These are phyloP conservation scores for Etheostoma spectabile DNA, from an alignment of 2,113 vertebrate genomes.

Conservation along the genomic window DNA sequence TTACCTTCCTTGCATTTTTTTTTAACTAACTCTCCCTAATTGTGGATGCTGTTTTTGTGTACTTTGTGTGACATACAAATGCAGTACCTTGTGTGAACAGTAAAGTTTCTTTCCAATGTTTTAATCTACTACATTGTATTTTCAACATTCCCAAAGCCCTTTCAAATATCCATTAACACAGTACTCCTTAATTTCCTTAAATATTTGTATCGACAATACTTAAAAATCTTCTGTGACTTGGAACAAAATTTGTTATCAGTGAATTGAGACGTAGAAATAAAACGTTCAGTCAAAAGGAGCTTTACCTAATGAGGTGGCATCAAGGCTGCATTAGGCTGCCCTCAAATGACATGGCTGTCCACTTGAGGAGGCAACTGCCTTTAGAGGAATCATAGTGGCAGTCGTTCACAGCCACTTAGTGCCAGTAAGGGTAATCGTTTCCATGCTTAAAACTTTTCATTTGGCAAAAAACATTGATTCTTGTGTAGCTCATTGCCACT, in stretches of 20 bases:
- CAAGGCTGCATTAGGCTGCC: slow-evolving; percentile 49
- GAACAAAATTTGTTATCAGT: slow-evolving; percentile 21
- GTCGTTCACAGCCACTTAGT: slow-evolving; percentile 51
- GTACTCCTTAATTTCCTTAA: slow-evolving; percentile 6
- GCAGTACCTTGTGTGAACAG: background rate
- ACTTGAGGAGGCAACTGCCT: slow-evolving; percentile 47
- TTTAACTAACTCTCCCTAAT: too few relatives aligned
- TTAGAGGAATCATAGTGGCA: slow-evolving; percentile 52
- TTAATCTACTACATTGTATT: background rate
- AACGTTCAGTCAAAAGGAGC: slow-evolving; percentile 14
- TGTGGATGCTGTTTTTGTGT: too few relatives aligned
- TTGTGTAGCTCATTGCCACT: slow-evolving; percentile 21
- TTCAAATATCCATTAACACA: background rate
- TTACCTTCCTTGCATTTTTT: too few relatives aligned
- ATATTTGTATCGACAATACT: slow-evolving; percentile 4
- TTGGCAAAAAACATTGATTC: slow-evolving; percentile 53
- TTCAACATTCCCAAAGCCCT: background rate
- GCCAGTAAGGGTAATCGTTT: slow-evolving; percentile 50
- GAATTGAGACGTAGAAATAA: slow-evolving; percentile 17
- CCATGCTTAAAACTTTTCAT: slow-evolving; percentile 49
- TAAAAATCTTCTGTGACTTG: slow-evolving; percentile 13
- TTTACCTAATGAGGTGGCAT: slow-evolving; percentile 67
- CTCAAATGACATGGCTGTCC: slow-evolving; percentile 61
- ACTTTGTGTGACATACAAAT: background rate
- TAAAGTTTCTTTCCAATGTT: background rate